Evolutionary conservation across 2,888 invertebrate genomes (phyloP).

Genomic region (Stegana nigrithorax): DNA sequence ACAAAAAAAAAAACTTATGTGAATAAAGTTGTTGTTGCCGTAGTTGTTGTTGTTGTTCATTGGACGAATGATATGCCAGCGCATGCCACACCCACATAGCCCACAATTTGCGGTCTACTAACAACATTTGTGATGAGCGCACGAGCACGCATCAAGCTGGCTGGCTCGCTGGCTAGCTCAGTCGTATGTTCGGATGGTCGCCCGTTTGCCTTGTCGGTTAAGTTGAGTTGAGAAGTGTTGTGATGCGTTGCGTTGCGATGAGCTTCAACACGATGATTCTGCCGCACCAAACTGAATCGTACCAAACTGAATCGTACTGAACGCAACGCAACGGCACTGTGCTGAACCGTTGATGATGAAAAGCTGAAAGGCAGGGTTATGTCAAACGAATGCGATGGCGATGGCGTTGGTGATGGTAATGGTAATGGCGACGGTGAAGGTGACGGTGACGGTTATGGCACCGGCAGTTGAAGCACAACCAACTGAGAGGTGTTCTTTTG

Average conservation of each 20-base stretch:
- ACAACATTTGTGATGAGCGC: constrained; percentile 41
- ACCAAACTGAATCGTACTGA: no score
- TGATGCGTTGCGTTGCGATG: not conserved
- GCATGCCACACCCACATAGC: constrained; percentile 58
- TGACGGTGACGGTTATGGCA: not conserved
- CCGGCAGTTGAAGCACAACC: not conserved
- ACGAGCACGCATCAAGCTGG: not conserved
- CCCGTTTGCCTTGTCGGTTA: not conserved
- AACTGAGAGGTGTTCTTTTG: constrained; percentile 42
- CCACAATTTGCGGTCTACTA: constrained; percentile 63
- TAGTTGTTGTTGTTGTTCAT: constrained; percentile 6
- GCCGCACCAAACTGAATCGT: no score
- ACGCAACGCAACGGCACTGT: no score
- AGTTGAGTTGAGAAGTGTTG: not conserved
- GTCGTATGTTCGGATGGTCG: not conserved
- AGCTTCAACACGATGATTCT: no score
- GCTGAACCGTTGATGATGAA: constrained; percentile 12
- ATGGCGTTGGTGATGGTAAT: no score
- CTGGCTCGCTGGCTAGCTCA: not conserved
- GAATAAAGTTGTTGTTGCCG: not conserved
- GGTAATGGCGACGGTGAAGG: no score
- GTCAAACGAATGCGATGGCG: not conserved
- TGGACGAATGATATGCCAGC: constrained; percentile 8
- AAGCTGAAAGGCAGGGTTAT: constrained; percentile 7
- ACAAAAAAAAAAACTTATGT: no score